Percentiles rank a stretch among this genome's conserved stretches.
Evolutionary conservation across 2,797 vertebrate genomes (phyloP).

Genomic region (Emydoidea blandingii): DNA sequence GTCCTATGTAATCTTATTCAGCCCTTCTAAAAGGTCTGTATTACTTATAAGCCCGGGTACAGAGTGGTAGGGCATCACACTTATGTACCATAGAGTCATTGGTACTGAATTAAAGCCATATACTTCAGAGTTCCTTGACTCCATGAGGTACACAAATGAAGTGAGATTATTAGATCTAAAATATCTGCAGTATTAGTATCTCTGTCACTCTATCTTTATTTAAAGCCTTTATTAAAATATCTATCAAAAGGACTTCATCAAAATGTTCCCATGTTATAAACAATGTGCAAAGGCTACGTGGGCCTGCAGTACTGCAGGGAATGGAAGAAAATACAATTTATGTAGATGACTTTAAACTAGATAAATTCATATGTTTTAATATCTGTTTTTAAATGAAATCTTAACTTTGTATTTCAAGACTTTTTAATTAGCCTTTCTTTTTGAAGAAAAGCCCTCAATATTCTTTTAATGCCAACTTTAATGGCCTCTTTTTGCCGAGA

Average conservation of each 20-base stretch:
- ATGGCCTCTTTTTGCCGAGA: slow-evolving; percentile 49
- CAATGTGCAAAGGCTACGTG: neutral
- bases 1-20: neutral
- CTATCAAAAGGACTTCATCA: neutral
- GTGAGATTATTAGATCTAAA: neutral
- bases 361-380: slow-evolving; percentile 50
- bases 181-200: slow-evolving; percentile 5
- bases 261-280: slow-evolving; percentile 43
- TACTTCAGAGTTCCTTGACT: neutral
- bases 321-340: slow-evolving; percentile 55
- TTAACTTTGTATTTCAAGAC: slow-evolving; percentile 69
- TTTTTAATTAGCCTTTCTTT: slow-evolving; percentile 40
- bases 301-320: slow-evolving; percentile 46
- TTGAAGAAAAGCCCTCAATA: slow-evolving; percentile 41
- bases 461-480: slow-evolving; percentile 40
- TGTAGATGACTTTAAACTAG: slow-evolving; percentile 22
- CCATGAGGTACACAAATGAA: slow-evolving; percentile 30
- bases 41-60: neutral
- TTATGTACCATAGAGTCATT: neutral
- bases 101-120: slow-evolving; percentile 8
- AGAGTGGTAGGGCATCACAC: neutral
- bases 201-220: neutral
- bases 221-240: slow-evolving; percentile 43
- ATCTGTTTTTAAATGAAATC: slow-evolving; percentile 68
- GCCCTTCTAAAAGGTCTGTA: neutral